phyloP scores from a whole-genome alignment of 2,797 vertebrate genomes.

The Helicolenus hilgendorfi region DNA sequence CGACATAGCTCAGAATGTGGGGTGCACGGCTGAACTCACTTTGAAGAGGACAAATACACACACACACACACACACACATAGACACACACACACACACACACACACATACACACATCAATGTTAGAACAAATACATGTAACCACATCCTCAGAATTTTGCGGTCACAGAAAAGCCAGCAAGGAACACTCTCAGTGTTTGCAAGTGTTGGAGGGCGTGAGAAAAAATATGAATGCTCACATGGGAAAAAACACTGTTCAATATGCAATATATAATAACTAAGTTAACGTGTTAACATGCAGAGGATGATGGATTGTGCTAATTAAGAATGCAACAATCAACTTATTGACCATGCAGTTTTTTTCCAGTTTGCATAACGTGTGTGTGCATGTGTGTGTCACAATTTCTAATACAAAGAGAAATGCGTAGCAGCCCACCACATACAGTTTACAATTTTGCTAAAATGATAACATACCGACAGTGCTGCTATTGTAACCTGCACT shows the following conservation, averaged over 20 bases:
- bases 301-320: constrained; percentile 20
- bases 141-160: background rate
- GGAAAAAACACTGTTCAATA: background rate
- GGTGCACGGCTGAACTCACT: constrained; percentile 95
- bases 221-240: background rate
- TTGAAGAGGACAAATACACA: background rate
- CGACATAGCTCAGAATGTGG: constrained; percentile 94
- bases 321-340: background rate
- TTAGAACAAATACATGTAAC: constrained; percentile 2
- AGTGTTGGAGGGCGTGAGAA: background rate
- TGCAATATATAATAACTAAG: background rate
- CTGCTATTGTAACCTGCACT: constrained; percentile 21
- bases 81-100: background rate
- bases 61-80: background rate
- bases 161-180: constrained; percentile 2
- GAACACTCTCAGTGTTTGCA: background rate
- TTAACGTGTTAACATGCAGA: background rate
- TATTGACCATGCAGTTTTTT: background rate
- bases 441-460: constrained; percentile 10
- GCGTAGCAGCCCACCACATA: constrained; percentile 11
- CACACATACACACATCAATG: background rate
- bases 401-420: constrained; percentile 13
- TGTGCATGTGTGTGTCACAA: background rate
- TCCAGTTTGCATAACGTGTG: background rate
- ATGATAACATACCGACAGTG: constrained; percentile 24